Evolutionary conservation across 2,797 vertebrate genomes (phyloP), one percentile per base, ranked within the genome.

Genomic region (Leptodactylus fallax): DNA sequence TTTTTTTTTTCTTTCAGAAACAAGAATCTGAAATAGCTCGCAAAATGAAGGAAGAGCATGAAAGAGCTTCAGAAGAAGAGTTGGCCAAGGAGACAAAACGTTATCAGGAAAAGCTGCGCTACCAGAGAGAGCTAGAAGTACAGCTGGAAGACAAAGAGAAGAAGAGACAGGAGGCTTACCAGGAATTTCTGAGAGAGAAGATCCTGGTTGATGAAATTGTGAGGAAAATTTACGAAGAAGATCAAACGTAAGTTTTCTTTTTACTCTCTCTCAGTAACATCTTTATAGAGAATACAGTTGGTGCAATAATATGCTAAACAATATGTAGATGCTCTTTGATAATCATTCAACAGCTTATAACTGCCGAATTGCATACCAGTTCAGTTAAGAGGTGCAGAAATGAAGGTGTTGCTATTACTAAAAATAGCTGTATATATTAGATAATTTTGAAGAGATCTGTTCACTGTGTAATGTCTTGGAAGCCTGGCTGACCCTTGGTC

Each of bases 121-220:
- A 98, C 90, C 95, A 95, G 81, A 92, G 90, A 84, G 95, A 97
- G 17, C 93, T 99, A 89, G 95, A 97, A 84, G 95, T 93, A 76
- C 98, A 99, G 92, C 91, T 99, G 14, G 91, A 96, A 90, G 97
- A 98, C 27, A 96, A 93, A 83, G 97, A 98, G 90, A 91, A 21
- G 71, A 95, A 86, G 89, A 97, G 94, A 90, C 96, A 97, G 90
- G 94, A 96, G 61, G 96, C 95, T 0, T 98, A 98, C 5, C 92
- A 98, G 89, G 96, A 98, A 90, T 96, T 98, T 92, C 94, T 99
- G 67, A 96, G 95, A 92, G 98, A 99, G 88, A 99, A 99, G 91
- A 92, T 97, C 82, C 90, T 97, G 96, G 95, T 99, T 67, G 98
- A 99, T 81, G 97, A 97, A 92, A 97, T 99, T 36, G 91, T 99